phyloP scores from a whole-genome alignment of 2,888 invertebrate species.

The Eustalomyia histrio region DNA sequence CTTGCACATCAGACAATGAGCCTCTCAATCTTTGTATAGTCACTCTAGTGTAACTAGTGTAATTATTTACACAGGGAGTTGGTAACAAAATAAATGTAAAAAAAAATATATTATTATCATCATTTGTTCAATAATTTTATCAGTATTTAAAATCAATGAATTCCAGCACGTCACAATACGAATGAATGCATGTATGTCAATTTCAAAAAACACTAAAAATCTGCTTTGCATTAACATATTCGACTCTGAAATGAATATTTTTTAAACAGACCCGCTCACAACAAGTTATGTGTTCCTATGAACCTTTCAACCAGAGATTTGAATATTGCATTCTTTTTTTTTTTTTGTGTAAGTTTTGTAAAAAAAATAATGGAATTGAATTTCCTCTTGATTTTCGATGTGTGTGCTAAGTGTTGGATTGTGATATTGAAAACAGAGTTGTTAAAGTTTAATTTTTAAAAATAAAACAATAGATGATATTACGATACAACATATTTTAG shows the following conservation, averaged over 20 bases:
- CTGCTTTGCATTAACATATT: not conserved
- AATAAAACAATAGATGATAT: no score
- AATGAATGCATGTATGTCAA: not conserved
- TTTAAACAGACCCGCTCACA: no score
- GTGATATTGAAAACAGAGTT: no score
- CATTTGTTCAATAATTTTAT: not conserved
- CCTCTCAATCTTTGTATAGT: no score
- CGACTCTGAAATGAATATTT: not conserved
- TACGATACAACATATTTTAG: no score
- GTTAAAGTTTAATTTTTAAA: no score
- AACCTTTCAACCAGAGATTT: not conserved
- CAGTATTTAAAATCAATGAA: constrained; percentile 17
- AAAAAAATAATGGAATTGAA: not conserved
- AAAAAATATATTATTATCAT: not conserved
- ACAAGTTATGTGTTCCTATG: not conserved
- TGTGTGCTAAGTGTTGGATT: no score
- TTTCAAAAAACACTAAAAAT: constrained; percentile 20
- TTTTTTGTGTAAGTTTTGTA: no score
- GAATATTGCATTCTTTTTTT: no score
- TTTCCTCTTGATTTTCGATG: not conserved
- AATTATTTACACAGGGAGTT: not conserved
- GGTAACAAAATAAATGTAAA: not conserved
- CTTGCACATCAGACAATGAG: no score
- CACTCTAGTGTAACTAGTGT: not conserved
- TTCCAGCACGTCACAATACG: constrained; percentile 20